A percentile compares a stretch with the other conserved stretches of the same genome.
Evolutionary conservation across 1,140 invertebrate species (phyloP).

Genomic region (Himalopsyche phryganea): DNA sequence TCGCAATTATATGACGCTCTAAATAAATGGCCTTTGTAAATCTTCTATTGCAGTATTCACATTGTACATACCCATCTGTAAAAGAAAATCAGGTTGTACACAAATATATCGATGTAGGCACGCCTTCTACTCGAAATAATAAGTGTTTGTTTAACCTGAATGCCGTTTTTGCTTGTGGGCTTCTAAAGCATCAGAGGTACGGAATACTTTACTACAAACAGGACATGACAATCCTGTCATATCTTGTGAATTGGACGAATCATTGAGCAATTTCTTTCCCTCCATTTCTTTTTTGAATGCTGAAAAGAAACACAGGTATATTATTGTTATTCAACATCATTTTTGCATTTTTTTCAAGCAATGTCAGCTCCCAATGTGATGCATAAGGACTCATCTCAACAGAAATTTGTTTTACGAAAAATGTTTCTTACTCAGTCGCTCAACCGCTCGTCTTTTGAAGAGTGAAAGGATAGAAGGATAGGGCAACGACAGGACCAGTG

Average conservation of each 20-base stretch:
- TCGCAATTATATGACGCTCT: conserved; percentile 4
- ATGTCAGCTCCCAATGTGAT: no score
- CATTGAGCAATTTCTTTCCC: neutral
- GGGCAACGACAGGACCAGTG: no score
- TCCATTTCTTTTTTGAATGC: neutral
- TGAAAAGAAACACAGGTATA: neutral
- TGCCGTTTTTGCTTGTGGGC: conserved; percentile 20
- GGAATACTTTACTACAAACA: no score
- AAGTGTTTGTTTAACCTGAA: conserved; percentile 7
- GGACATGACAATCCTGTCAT: no score
- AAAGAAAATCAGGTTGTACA: neutral
- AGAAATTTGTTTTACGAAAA: no score
- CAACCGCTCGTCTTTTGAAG: no score
- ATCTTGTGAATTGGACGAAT: neutral
- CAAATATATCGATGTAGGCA: neutral
- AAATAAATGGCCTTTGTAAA: conserved; percentile 12
- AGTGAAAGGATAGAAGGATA: no score
- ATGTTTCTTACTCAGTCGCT: no score
- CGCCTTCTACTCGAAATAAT: no score
- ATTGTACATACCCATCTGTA: conserved; percentile 17
- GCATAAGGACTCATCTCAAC: no score
- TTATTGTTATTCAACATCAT: neutral
- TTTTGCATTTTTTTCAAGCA: no score
- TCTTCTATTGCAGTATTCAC: conserved; percentile 2
- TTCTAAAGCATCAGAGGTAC: conserved; percentile 1